Conservation (phyloP, 92 coral and sea anemone species). For the Parazoanthus darwini region DNA sequence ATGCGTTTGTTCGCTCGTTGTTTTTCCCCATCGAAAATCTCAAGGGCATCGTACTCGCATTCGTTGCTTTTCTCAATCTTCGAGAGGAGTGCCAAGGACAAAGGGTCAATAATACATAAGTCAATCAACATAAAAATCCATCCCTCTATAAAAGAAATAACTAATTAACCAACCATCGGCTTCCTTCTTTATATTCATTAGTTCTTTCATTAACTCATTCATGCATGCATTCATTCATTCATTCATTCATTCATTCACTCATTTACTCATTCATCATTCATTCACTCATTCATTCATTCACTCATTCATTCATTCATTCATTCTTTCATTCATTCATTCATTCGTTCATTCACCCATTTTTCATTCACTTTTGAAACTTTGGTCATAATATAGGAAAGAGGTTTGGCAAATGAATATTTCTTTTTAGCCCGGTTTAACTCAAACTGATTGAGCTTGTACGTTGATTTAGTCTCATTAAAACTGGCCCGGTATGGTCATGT, state of each 20-base stretch:
- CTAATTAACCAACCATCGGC: no score
- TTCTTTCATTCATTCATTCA: background rate
- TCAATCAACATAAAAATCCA: no score
- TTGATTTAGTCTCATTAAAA: no score
- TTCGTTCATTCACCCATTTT: background rate
- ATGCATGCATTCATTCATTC: background rate
- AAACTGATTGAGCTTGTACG: no score
- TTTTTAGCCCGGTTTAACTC: no score
- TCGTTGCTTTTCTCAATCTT: slow-evolving; percentile 76
- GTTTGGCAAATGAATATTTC: no score
- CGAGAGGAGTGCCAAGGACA: background rate
- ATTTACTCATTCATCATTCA: no score
- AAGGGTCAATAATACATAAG: background rate
- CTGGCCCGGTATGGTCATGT: no score
- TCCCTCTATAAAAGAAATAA: no score
- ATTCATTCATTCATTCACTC: background rate
- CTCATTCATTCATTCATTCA: background rate
- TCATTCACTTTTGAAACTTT: background rate
- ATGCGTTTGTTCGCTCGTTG: slow-evolving; percentile 50
- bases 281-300: background rate
- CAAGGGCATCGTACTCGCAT: slow-evolving; percentile 87
- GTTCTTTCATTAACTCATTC: background rate
- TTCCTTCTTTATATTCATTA: background rate
- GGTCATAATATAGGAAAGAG: no score
- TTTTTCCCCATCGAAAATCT: slow-evolving; percentile 79